These are phyloP conservation scores for Molossus molossus DNA, from an alignment of 2,797 vertebrate genomes.

Conservation along the genomic window DNA sequence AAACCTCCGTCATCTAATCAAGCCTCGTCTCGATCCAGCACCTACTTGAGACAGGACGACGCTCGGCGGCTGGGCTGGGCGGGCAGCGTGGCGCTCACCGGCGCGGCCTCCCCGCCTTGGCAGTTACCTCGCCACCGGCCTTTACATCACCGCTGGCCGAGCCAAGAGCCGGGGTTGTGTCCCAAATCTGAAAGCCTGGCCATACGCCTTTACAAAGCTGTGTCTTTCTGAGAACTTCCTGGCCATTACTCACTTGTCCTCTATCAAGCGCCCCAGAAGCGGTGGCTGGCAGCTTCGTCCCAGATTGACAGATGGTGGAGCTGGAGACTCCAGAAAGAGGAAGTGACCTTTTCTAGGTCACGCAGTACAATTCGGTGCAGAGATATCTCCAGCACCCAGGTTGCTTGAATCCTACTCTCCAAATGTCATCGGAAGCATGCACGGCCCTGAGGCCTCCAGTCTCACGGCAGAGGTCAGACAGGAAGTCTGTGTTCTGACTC, in stretches of 20 bases:
- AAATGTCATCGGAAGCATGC: background rate
- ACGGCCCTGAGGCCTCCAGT: background rate
- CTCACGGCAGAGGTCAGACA: background rate
- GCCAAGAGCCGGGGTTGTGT: conserved; percentile 63
- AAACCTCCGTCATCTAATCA: background rate
- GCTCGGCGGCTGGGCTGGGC: background rate
- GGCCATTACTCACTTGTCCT: conserved; percentile 75
- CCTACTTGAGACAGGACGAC: background rate
- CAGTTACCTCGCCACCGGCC: conserved; percentile 25
- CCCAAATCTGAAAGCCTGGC: conserved; percentile 69
- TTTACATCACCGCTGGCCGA: conserved; percentile 47
- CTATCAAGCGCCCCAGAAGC: conserved; percentile 27
- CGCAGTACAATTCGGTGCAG: background rate
- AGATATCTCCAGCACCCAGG: background rate
- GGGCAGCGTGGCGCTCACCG: background rate
- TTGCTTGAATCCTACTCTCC: conserved; percentile 24
- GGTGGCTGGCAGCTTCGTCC: background rate
- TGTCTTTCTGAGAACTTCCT: conserved; percentile 77
- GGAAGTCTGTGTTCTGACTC: background rate
- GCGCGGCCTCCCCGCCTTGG: background rate
- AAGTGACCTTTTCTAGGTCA: conserved; percentile 54
- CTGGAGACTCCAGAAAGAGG: background rate
- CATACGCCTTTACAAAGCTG: conserved; percentile 38
- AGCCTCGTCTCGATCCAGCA: conserved; percentile 15
- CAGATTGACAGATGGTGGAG: conserved; percentile 58